phyloP scores from a whole-genome alignment of 1,140 invertebrate genomes.

The Trichonephila clavata region DNA sequence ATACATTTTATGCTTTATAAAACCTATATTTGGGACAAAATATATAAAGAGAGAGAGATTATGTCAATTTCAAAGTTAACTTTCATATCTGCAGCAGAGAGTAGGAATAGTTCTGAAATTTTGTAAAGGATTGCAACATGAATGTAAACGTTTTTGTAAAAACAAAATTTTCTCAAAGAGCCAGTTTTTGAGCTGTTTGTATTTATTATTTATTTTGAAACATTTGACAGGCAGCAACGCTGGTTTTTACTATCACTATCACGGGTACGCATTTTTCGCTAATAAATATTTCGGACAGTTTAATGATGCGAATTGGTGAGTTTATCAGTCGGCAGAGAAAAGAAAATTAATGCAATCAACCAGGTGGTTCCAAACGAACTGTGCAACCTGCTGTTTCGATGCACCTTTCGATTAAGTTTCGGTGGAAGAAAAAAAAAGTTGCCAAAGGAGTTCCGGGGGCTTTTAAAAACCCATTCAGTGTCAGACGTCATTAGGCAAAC shows the following conservation, averaged over 20 bases:
- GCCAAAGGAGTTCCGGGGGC: conserved; percentile 18
- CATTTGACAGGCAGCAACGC: not conserved
- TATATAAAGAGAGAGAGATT: no score
- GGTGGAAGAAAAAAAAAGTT: not conserved
- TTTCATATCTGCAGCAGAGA: no score
- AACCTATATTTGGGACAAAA: no score
- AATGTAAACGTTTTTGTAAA: no score
- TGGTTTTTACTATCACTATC: not conserved
- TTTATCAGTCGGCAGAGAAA: not conserved
- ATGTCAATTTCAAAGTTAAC: no score
- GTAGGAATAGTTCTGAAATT: no score
- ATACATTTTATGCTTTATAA: no score
- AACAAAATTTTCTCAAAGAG: no score
- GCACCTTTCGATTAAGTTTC: conserved; percentile 27
- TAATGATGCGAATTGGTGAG: conserved; percentile 20
- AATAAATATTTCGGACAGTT: not conserved
- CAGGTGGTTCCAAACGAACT: not conserved
- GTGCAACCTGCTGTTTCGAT: not conserved
- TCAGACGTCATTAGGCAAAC: conserved; percentile 49
- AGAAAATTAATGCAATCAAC: conserved; percentile 25
- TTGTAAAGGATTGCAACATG: no score
- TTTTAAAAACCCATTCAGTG: conserved; percentile 26
- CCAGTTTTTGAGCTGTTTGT: no score
- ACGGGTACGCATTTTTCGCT: not conserved
- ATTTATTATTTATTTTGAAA: not conserved